These are phyloP conservation scores for Actinia tenebrosa DNA, from an alignment of 64 coral and sea anemone genomes.

Conservation along the genomic window DNA sequence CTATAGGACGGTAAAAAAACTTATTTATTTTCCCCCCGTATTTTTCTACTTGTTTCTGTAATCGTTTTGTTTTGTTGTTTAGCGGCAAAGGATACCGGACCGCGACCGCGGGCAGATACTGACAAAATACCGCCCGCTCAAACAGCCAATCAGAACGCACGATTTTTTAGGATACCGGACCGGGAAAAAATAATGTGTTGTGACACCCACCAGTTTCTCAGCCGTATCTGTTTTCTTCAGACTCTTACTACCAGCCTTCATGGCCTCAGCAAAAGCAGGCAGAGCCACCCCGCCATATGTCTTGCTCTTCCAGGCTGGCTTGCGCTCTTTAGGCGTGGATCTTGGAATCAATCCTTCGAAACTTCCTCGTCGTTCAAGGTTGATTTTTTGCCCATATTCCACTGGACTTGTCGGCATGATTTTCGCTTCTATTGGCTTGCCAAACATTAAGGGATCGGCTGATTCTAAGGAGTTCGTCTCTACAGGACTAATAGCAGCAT, in stretches of 20 bases:
- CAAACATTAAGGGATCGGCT: not conserved
- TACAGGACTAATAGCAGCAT: not conserved
- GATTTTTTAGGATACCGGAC: no score
- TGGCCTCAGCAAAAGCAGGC: conserved; percentile 41
- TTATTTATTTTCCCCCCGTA: no score
- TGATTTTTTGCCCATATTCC: conserved; percentile 6
- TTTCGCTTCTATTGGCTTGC: not conserved
- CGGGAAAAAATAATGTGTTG: no score
- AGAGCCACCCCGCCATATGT: conserved; percentile 42
- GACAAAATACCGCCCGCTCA: no score
- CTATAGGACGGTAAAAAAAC: no score
- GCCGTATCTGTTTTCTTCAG: conserved; percentile 25
- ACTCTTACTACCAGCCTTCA: conserved; percentile 24
- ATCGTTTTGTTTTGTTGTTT: no score
- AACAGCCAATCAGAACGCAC: no score
- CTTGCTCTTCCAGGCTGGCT: conserved; percentile 40
- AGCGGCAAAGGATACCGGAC: no score
- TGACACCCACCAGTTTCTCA: not conserved
- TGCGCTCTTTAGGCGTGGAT: conserved; percentile 17
- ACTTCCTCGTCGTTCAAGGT: conserved; percentile 1
- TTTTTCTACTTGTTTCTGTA: no score
- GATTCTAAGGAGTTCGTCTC: not conserved
- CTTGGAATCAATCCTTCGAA: conserved; percentile 19
- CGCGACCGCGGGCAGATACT: no score
- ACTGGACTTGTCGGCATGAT: conserved; percentile 3